Base-by-base conservation (phyloP, 2,797 vertebrate genomes). In the Spatula versicolor region DNA sequence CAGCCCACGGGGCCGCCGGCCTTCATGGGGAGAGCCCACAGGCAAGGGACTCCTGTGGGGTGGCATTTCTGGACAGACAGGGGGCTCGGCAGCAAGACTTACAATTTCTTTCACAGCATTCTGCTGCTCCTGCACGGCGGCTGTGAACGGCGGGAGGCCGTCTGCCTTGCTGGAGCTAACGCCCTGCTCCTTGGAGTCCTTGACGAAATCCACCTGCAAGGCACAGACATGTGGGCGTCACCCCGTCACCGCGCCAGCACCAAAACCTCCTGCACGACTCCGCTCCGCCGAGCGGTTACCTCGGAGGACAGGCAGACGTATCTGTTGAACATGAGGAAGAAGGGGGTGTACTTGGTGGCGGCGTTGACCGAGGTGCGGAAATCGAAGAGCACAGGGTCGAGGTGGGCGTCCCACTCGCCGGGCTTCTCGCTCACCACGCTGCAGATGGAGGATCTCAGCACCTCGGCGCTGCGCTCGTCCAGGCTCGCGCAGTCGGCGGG, bases 271-370 rank as follows among this genome's bases (percentile, higher is more conserved):
- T 15, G 14, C 43, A 3, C 19, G 52, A 7, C 58, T 35, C 68
- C 50, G 45, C 41, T 7, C n/a, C 11, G 22, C 4, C 0, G 0
- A 50, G 63, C 41, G 19, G 83, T 94, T 98, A 98, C 98, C 97
- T 97, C 96, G 1, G 95, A 98, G 0, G 98, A 98, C 68, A 98
- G 92, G 92, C 96, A 97, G n/a, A 97, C 97, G 13, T 98, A 98
- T 97, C 99, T 98, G 97, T 98, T 99, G 92, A 99, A 99, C 98
- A 99, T 98, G 90, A 99, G 98, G 75, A 98, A 98, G 93, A 98
- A 98, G 4, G 99, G 99, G 8, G 98, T 98, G 91, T 98, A 99
- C 93, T 98, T 98, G 11, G 99, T 99, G 3, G 97, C 95, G 0
- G 98, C 96, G 94, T 98, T 99, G 91, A 98, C 93, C 0, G 98